Conservation (phyloP, 2,113 vertebrate genomes). For the Neogobius melanostomus region DNA sequence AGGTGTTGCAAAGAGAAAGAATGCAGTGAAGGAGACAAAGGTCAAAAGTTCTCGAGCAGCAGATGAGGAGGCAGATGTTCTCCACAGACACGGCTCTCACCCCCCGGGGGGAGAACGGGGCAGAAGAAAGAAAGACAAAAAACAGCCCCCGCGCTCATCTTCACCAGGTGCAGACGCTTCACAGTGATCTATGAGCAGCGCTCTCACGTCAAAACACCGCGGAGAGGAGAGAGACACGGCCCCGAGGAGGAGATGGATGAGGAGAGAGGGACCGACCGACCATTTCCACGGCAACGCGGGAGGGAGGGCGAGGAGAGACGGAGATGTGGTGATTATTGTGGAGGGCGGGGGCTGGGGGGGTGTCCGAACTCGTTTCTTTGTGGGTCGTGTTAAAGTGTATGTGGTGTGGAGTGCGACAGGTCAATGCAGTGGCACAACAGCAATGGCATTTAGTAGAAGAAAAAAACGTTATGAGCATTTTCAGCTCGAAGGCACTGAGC, state of each 20-base stretch:
- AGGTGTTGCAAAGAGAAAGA: constrained; percentile 19
- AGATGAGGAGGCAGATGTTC: constrained; percentile 70
- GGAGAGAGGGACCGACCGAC: background rate
- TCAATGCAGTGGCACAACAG: too few species aligned
- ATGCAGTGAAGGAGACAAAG: constrained; percentile 15
- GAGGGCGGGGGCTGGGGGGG: background rate
- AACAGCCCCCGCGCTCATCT: constrained; percentile 1
- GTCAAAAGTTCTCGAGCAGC: constrained; percentile 39
- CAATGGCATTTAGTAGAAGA: too few species aligned
- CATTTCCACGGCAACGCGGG: constrained; percentile 2
- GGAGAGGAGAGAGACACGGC: background rate
- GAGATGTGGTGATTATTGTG: background rate
- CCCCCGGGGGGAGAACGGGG: background rate
- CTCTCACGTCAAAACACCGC: background rate
- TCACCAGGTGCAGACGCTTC: constrained; percentile 2
- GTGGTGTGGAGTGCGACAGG: too few species aligned
- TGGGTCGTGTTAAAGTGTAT: too few species aligned
- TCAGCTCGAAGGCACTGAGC: too few species aligned
- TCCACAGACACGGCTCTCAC: constrained; percentile 9
- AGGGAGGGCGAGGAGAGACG: background rate
- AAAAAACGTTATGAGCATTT: too few species aligned
- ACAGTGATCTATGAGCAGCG: constrained; percentile 1
- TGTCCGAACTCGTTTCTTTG: background rate
- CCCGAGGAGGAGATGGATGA: constrained; percentile 4
- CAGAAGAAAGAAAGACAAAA: background rate